phyloP scores from a whole-genome alignment of 2,113 vertebrate species.

The Microcebus ravelobensis region DNA sequence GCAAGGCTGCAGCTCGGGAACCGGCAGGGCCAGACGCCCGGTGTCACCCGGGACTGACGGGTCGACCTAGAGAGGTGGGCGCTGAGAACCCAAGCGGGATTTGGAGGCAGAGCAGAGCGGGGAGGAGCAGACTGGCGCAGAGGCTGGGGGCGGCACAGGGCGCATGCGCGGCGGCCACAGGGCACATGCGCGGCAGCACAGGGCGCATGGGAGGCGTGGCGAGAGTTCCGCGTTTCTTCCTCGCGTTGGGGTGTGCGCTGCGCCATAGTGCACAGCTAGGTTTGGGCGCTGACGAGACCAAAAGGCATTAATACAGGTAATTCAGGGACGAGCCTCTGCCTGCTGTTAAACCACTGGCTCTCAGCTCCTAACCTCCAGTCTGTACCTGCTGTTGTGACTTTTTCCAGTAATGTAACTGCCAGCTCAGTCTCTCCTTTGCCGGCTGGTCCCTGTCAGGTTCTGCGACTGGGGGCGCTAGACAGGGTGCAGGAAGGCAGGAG shows the following conservation, averaged over 20 bases:
- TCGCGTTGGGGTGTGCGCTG: fast-evolving
- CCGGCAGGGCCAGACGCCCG: no score
- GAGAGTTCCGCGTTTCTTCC: not conserved
- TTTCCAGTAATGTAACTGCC: not conserved
- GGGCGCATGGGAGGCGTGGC: fast-evolving
- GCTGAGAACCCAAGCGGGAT: no score
- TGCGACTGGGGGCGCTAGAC: not conserved
- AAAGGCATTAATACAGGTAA: no score
- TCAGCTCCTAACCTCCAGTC: not conserved
- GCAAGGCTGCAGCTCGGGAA: not conserved
- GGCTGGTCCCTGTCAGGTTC: not conserved
- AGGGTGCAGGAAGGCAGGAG: not conserved
- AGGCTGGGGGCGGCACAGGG: not conserved
- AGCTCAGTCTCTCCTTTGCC: not conserved
- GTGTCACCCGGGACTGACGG: no score
- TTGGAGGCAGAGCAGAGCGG: no score
- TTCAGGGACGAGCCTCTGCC: not conserved
- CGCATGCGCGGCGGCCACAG: no score
- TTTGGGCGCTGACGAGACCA: not conserved
- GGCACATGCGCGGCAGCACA: no score
- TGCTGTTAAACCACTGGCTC: not conserved
- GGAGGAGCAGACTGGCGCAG: no score
- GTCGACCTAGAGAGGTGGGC: no score
- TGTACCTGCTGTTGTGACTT: not conserved
- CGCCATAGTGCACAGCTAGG: not conserved